phyloP scores from a whole-genome alignment of 2,113 vertebrate genomes.

The Entelurus aequoreus region DNA sequence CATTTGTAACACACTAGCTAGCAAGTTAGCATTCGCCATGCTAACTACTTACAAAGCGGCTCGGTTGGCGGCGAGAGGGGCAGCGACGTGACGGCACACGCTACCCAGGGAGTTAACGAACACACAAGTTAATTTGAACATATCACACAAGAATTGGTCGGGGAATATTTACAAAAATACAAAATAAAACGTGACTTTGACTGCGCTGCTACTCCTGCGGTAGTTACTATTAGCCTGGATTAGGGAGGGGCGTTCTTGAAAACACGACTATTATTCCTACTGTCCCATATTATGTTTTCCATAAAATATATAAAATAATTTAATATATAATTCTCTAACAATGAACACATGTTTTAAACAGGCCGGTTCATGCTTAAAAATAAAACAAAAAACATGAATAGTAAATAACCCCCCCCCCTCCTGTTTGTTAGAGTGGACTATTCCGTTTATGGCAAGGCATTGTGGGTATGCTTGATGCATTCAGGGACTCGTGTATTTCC shows the following conservation, averaged over 20 bases:
- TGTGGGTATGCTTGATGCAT: constrained; percentile 53
- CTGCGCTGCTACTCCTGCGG: constrained; percentile 1
- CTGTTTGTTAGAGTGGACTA: constrained; percentile 11
- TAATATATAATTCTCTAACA: no score
- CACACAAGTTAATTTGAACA: constrained; percentile 47
- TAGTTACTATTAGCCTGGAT: background rate
- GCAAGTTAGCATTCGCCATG: background rate
- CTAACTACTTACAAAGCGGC: constrained; percentile 50
- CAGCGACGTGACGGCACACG: constrained; percentile 36
- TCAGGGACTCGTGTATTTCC: background rate
- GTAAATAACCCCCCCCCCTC: background rate
- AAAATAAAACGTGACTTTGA: constrained; percentile 62
- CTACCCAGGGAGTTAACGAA: constrained; percentile 35
- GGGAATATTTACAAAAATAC: no score
- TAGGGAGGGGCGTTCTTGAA: background rate
- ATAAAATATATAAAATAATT: background rate
- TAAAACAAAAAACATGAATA: accelerated
- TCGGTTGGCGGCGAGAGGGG: constrained; percentile 13
- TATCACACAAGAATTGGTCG: background rate
- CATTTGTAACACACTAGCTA: background rate
- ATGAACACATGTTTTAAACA: no score
- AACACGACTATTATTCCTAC: background rate
- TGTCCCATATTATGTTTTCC: accelerated
- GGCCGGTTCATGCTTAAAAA: background rate
- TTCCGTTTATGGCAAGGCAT: constrained; percentile 38